A percentile compares a stretch with the other conserved stretches of the same genome.
These are phyloP conservation scores for Dichetophora obliterata DNA, from an alignment of 2,888 invertebrate species.

Conservation along the genomic window DNA sequence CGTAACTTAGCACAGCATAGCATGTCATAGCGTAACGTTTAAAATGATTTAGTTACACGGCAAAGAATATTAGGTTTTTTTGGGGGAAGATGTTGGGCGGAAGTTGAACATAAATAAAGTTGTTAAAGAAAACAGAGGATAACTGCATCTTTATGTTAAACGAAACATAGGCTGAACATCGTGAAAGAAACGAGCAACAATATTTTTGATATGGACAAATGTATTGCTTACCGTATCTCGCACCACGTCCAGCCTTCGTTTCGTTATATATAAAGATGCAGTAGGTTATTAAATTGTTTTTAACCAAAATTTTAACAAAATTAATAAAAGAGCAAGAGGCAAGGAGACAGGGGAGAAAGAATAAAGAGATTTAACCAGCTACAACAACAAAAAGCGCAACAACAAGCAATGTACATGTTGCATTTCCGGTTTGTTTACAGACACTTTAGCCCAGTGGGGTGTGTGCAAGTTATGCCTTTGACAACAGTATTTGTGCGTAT, in stretches of 20 bases:
- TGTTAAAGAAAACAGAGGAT: neutral
- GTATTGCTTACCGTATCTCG: no score
- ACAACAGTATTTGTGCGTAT: neutral
- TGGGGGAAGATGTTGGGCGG: neutral
- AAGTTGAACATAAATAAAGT: neutral
- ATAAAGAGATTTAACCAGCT: neutral
- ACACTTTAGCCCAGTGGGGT: neutral
- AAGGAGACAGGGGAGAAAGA: no score
- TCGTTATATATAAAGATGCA: no score
- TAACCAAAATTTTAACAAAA: neutral
- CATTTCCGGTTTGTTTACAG: constrained; percentile 7
- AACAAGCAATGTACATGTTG: neutral
- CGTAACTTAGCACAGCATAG: neutral
- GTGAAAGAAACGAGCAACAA: no score
- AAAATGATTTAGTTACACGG: neutral
- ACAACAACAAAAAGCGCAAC: neutral
- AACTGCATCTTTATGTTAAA: no score
- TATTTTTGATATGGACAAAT: no score
- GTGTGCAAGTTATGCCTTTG: neutral
- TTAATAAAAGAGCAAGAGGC: neutral
- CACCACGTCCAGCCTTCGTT: no score
- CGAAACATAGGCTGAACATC: no score
- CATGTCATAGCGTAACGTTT: neutral
- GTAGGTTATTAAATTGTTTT: neutral
- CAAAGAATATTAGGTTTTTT: no score